Base-by-base conservation (phyloP, 2,888 invertebrate genomes). In the Patella pellucida region DNA sequence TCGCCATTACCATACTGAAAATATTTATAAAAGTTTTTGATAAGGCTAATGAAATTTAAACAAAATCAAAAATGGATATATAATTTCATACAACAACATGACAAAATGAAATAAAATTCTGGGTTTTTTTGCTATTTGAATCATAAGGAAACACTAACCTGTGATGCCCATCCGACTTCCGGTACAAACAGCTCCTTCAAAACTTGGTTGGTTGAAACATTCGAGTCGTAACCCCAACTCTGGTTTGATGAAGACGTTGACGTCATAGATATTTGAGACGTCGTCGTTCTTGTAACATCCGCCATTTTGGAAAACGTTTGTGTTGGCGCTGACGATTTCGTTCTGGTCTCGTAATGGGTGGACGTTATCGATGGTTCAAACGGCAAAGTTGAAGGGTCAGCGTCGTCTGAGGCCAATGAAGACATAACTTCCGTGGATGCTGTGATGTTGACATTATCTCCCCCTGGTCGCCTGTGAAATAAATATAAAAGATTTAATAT, bases 141-240 rank as follows among this genome's bases (percentile, higher is more conserved):
- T 41, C 27, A 19, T 9, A 12, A n/a, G 16, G 23, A 52, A n/a
- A 27, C 15, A 72, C 75, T 73, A 83, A 92, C 89, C 90, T 92
- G 91, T 54, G 89, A 91, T 7, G 92, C 92, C 76, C 91, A 89
- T 16, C 93, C 93, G 70, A 92, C 86, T 52, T 91, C 91, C 41
- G 92, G 91, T 62, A 93, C 90, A 19, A 87, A 85, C 11, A 91
- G 89, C 84, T 84, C 83, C 73, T 84, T 78, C 9, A 83, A 71
- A 16, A 83, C 78, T 72, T 84, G 83, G 62, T 81, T 84, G 67
- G 75, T 76, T n/a, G 75, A 73, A 73, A 81, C 81, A 71, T 80
- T 79, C 3, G 62, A 23, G 70, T 82, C 72, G 69, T 83, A 62
- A 23, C 62, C 62, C 62, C 62, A 83, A 75, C 82, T 84, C 51